These are phyloP conservation scores for Hephaestus fuliginosus DNA, from an alignment of 2,797 vertebrate genomes.

Conservation along the genomic window DNA sequence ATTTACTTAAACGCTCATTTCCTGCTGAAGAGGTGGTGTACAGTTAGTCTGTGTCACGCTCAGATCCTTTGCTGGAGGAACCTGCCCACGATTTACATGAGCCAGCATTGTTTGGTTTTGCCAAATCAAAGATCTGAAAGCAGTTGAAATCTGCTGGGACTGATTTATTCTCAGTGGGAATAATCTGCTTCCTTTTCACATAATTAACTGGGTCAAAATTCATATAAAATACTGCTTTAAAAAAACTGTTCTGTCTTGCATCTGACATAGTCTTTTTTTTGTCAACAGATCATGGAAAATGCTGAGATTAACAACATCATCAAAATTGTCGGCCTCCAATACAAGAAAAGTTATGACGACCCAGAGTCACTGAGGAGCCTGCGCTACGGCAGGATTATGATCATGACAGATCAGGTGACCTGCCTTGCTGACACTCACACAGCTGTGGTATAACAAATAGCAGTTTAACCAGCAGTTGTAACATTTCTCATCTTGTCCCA, in stretches of 20 bases:
- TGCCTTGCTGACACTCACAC: accelerated
- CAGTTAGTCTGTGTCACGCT: not conserved
- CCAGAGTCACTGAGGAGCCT: conserved; percentile 92
- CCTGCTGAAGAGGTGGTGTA: not conserved
- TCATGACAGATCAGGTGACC: conserved; percentile 99
- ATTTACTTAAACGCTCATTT: not conserved
- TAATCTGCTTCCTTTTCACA: not conserved
- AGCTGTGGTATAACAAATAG: accelerated
- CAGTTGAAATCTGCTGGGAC: not conserved
- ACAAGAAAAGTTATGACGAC: conserved; percentile 96
- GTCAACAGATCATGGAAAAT: conserved; percentile 96
- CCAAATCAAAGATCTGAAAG: not conserved
- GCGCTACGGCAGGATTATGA: conserved; percentile 98
- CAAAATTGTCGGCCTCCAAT: conserved; percentile 97
- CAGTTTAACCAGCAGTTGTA: not conserved
- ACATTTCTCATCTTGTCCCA: conserved; percentile 59
- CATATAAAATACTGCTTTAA: not conserved
- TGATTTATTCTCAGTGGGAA: not conserved
- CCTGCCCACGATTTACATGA: not conserved
- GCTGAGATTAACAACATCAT: conserved; percentile 99
- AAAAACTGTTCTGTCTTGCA: not conserved
- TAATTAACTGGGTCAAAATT: not conserved
- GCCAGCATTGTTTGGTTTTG: not conserved
- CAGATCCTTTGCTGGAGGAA: not conserved
- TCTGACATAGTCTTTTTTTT: not conserved